Percentiles rank a stretch among this genome's conserved stretches.
Conservation (phyloP, 2,113 vertebrate species). For the Speoplatyrhinus poulsoni region DNA sequence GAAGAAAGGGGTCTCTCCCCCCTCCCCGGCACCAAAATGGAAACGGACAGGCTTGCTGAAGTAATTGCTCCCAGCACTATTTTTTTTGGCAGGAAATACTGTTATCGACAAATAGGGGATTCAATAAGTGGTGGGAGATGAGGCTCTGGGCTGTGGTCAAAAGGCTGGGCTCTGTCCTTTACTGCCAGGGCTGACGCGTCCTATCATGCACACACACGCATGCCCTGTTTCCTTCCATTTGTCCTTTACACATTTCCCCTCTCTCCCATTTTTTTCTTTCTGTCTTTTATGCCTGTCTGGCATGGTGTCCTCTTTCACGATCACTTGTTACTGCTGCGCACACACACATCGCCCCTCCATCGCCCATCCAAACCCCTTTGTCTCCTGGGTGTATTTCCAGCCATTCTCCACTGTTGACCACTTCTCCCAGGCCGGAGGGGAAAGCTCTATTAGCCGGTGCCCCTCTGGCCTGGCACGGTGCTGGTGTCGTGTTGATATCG, state of each 20-base stretch:
- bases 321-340: not conserved
- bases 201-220: constrained; percentile 6
- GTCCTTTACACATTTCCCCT: constrained; percentile 12
- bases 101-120: constrained; percentile 76
- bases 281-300: constrained; percentile 5
- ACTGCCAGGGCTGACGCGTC: constrained; percentile 38
- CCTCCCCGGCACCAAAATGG: constrained; percentile 60
- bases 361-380: not conserved
- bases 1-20: constrained; percentile 48
- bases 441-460: constrained; percentile 48
- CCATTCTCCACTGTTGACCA: constrained; percentile 41
- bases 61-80: constrained; percentile 76
- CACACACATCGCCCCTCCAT: constrained; percentile 13
- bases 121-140: constrained; percentile 75
- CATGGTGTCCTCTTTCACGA: not conserved
- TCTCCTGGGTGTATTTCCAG: constrained; percentile 34
- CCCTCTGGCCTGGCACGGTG: constrained; percentile 42
- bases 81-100: constrained; percentile 78
- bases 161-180: constrained; percentile 61
- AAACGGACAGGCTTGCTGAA: constrained; percentile 74
- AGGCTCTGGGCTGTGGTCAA: constrained; percentile 65
- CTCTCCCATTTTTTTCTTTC: not conserved
- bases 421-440: constrained; percentile 39
- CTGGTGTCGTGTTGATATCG: constrained; percentile 71
- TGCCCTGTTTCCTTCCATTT: constrained; percentile 20